Percentiles rank a stretch among this genome's conserved stretches.
Evolutionary conservation across 2,888 invertebrate genomes (phyloP).

Genomic region (Orthonevra nobilis): DNA sequence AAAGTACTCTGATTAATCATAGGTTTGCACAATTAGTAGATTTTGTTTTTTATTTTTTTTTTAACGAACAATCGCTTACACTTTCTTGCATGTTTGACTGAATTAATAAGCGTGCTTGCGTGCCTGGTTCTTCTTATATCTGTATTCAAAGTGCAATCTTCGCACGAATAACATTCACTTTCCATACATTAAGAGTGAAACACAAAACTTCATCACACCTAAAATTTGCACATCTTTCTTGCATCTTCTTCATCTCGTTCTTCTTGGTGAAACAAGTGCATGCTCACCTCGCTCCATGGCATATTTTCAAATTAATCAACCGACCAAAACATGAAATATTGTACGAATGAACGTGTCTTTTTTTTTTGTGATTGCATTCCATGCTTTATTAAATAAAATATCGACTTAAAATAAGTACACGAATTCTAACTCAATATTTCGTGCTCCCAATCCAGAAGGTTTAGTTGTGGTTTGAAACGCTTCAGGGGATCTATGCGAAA

Average conservation of each 20-base stretch:
- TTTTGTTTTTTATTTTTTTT: not conserved
- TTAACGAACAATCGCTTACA: constrained; percentile 46
- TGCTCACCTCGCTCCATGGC: not conserved
- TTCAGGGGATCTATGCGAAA: constrained; percentile 82
- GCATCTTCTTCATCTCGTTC: constrained; percentile 6
- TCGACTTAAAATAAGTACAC: not conserved
- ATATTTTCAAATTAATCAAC: constrained; percentile 8
- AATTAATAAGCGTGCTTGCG: constrained; percentile 55
- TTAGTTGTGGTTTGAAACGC: constrained; percentile 83
- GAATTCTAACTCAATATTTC: constrained; percentile 77
- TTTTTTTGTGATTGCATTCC: constrained; percentile 20
- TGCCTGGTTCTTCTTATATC: constrained; percentile 53
- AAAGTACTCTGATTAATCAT: constrained; percentile 38
- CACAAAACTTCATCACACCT: constrained; percentile 26
- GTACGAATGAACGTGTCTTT: constrained; percentile 11
- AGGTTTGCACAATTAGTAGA: constrained; percentile 25
- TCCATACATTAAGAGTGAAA: constrained; percentile 36
- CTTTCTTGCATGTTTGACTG: constrained; percentile 66
- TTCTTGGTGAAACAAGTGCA: constrained; percentile 14
- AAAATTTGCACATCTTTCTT: constrained; percentile 43
- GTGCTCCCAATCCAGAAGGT: constrained; percentile 83
- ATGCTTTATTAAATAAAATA: constrained; percentile 47
- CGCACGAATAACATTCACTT: constrained; percentile 66
- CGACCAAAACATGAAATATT: constrained; percentile 26
- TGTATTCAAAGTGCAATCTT: constrained; percentile 45